Evolutionary conservation across 1,140 invertebrate genomes (phyloP).

Genomic region (Helicorthomorpha holstii): DNA sequence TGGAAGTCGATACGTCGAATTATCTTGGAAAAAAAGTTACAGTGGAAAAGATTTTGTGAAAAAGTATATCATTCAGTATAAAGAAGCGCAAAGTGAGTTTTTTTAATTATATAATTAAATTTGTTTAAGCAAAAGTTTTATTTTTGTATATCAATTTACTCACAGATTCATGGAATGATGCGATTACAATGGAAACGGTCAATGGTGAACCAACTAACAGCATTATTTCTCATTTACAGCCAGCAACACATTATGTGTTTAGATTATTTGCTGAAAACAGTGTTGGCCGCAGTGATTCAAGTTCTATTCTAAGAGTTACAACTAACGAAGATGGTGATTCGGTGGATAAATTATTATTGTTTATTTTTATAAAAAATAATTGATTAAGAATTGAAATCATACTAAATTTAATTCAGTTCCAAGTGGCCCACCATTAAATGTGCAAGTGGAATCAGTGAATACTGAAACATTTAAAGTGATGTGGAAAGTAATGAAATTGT

Average conservation of each 20-base stretch:
- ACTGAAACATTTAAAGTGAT: conserved; percentile 79
- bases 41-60: conserved; percentile 88
- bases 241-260: conserved; percentile 81
- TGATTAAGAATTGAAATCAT: not conserved
- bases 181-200: conserved; percentile 30
- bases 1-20: conserved; percentile 69
- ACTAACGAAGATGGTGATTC: conserved; percentile 73
- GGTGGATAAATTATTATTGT: no score
- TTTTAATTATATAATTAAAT: not conserved
- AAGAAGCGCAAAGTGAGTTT: conserved; percentile 69
- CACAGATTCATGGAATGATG: not conserved
- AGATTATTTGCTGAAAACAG: conserved; percentile 87
- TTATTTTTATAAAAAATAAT: conserved; percentile 18
- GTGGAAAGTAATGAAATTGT: conserved; percentile 47
- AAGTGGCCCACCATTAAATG: conserved; percentile 34
- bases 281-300: conserved; percentile 76
- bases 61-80: conserved; percentile 82
- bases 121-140: not conserved
- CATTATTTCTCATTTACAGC: conserved; percentile 68
- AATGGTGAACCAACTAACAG: conserved; percentile 67
- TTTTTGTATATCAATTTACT: not conserved
- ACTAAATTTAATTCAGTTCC: conserved; percentile 18
- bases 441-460: conserved; percentile 73
- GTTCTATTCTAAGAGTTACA: conserved; percentile 77
- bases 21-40: conserved; percentile 87